A percentile compares a stretch with the other conserved stretches of the same genome.
phyloP scores from a whole-genome alignment of 2,113 vertebrate species.

The Chunga burmeisteri region DNA sequence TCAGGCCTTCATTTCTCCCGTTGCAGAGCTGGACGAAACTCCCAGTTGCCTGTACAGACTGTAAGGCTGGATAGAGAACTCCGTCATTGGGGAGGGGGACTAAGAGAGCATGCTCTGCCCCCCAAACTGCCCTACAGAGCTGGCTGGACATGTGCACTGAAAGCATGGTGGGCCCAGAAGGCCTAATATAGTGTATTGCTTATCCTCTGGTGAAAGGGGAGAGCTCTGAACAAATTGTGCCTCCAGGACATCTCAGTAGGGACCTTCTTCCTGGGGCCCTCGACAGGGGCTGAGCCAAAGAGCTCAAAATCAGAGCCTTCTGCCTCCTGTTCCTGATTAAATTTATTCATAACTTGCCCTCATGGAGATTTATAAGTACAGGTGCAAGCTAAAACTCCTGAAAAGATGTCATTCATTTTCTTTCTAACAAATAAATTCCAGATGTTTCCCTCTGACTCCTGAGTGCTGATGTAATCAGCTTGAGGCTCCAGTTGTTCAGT shows the following conservation, averaged over 20 bases:
- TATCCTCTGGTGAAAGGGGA: neutral
- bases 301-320: neutral
- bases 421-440: conserved; percentile 37
- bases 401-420: conserved; percentile 10
- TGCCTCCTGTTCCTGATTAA: neutral
- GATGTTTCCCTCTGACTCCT: conserved; percentile 21
- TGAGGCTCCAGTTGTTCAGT: neutral
- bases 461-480: neutral
- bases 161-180: neutral
- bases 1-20: rapidly evolving
- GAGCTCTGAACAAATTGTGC: neutral
- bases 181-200: neutral
- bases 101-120: neutral
- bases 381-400: conserved; percentile 19
- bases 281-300: neutral
- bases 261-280: neutral
- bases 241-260: neutral
- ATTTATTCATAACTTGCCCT: conserved; percentile 16
- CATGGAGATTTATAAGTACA: conserved; percentile 9
- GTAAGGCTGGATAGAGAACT: neutral
- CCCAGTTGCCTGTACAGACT: neutral
- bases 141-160: neutral
- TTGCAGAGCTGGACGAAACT: neutral
- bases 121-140: neutral
- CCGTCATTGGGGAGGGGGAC: rapidly evolving